A percentile compares a stretch with the other conserved stretches of the same genome.
These are phyloP conservation scores for Spea hammondii DNA, from an alignment of 2,797 vertebrate species.

Conservation along the genomic window DNA sequence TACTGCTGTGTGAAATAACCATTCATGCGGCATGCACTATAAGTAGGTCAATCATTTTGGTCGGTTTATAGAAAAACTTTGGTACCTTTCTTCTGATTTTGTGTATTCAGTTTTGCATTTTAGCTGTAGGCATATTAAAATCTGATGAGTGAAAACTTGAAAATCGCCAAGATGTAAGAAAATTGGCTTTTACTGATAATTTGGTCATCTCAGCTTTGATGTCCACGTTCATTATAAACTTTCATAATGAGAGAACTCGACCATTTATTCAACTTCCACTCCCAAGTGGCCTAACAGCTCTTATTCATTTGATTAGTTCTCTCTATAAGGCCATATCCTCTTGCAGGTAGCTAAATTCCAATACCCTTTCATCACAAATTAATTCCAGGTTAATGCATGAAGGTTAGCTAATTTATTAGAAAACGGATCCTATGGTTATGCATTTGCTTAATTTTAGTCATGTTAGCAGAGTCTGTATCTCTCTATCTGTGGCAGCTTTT, in stretches of 20 bases:
- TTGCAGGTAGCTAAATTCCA: conserved; percentile 20
- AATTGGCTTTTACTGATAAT: conserved; percentile 5
- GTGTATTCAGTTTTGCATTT: neutral
- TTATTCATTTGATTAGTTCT: conserved; percentile 23
- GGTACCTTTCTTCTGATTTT: conserved; percentile 2
- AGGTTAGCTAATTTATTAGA: conserved; percentile 42
- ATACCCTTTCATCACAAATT: conserved; percentile 42
- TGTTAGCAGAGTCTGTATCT: neutral
- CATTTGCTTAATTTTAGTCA: conserved; percentile 8
- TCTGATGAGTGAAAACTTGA: conserved; percentile 3
- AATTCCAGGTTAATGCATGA: conserved; percentile 40
- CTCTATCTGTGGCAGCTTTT: too few species aligned
- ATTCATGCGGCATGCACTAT: conserved; percentile 1
- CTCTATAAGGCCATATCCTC: conserved; percentile 18
- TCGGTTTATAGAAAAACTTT: conserved; percentile 1
- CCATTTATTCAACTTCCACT: conserved; percentile 7
- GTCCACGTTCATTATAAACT: conserved; percentile 21
- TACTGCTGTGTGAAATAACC: conserved; percentile 14
- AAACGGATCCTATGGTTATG: conserved; percentile 30
- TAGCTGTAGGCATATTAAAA: conserved; percentile 19
- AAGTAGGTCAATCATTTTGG: conserved; percentile 15
- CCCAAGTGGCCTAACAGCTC: conserved; percentile 15
- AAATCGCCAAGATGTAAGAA: conserved; percentile 15
- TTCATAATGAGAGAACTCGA: conserved; percentile 8
- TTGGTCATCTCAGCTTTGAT: conserved; percentile 2